phyloP scores from a whole-genome alignment of 2,113 vertebrate genomes.

The Antigone vipio region DNA sequence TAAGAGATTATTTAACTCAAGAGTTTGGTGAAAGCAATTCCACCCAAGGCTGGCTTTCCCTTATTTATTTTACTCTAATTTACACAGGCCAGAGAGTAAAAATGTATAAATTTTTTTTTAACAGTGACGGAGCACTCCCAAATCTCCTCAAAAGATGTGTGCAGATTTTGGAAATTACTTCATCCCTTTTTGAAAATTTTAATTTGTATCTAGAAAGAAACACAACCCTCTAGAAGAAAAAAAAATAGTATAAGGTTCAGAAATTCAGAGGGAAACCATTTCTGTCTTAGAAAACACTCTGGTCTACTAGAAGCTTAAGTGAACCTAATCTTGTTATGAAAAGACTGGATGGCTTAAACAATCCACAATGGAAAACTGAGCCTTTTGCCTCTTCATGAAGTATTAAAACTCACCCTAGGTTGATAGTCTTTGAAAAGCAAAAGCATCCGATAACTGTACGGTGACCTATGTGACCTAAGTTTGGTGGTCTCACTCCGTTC shows the following conservation, averaged over 20 bases:
- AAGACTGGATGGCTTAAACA: neutral
- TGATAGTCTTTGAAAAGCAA: neutral
- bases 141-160: neutral
- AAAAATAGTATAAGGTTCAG: neutral
- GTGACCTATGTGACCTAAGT: neutral
- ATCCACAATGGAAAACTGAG: neutral
- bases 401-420: neutral
- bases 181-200: neutral
- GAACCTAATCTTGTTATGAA: neutral
- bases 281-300: neutral
- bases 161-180: neutral
- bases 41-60: neutral
- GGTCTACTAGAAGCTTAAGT: neutral
- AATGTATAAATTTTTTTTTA: neutral
- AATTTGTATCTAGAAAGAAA: neutral
- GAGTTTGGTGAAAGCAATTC: neutral
- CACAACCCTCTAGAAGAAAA: neutral
- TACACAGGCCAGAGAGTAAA: neutral
- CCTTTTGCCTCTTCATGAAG: neutral
- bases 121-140: accelerated
- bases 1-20: neutral
- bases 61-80: neutral
- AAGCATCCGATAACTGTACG: neutral
- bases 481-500: neutral
- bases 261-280: neutral